phyloP scores from a whole-genome alignment of 2,888 invertebrate genomes.

The Tromatobia lineatoria region DNA sequence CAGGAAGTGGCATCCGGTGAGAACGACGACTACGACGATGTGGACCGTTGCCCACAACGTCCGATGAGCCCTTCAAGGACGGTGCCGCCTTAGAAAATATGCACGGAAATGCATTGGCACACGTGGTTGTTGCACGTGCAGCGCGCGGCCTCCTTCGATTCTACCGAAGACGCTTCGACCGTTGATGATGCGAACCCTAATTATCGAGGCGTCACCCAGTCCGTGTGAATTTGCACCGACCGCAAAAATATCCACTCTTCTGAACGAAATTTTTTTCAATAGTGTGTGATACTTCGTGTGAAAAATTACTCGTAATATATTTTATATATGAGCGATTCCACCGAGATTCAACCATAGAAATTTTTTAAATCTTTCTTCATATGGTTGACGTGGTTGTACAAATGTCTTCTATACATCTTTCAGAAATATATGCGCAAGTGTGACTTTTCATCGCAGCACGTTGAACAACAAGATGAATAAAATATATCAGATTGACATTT shows the following conservation, averaged over 20 bases:
- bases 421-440: too few relatives aligned
- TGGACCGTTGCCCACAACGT: constrained; percentile 30
- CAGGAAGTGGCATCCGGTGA: constrained; percentile 72
- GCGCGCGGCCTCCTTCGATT: background rate
- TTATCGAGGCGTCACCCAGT: constrained; percentile 20
- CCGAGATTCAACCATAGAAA: too few relatives aligned
- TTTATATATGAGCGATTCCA: too few relatives aligned
- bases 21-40: constrained; percentile 51
- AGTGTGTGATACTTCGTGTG: too few relatives aligned
- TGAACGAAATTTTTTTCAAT: too few relatives aligned
- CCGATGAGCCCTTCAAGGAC: constrained; percentile 63
- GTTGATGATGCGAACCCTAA: constrained; percentile 49
- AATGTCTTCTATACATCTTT: too few relatives aligned
- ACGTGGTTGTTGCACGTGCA: constrained; percentile 67
- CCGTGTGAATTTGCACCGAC: constrained; percentile 25
- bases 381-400: too few relatives aligned
- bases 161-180: background rate
- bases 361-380: too few relatives aligned
- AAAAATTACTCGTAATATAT: too few relatives aligned
- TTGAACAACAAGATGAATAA: background rate
- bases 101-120: constrained; percentile 51
- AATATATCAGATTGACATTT: background rate
- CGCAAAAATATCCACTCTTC: background rate
- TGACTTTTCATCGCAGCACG: background rate
- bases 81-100: constrained; percentile 51